Base-by-base conservation (phyloP, 2,888 invertebrate genomes). In the Macaria liturata region DNA sequence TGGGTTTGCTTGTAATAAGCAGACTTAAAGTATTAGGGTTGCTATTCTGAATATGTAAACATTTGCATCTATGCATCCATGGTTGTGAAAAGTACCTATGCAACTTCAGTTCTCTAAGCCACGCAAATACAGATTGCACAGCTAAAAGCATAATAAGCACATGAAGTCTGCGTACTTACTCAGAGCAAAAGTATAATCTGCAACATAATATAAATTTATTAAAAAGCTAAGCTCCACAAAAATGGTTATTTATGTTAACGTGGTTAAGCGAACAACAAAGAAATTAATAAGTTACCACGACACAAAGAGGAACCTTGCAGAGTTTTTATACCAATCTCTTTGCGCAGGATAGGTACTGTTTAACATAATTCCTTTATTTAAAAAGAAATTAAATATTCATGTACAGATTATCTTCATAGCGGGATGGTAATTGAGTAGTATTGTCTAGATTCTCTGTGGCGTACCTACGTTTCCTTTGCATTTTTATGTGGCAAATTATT, bases 321-420 rank as follows among this genome's bases (percentile, higher is more conserved):
- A 57, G 49, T 66, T 68, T 72, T 70, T 58, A 64, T 64, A 68
- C 65, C 65, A 71, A 66, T 62, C 66, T 69, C 66, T 68, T 64
- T 66, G 50, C 53, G 57, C 49, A 66, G 54, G 56, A 58, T 48
- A 65, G 59, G 53, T 59, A 68, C 69, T 69, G 56, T 59, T 76
- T 75, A 77, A 68, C 68, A 75, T 74, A 76, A 76, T 68, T 61
- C 67, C 70, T 62, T 71, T 74, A 72, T 74, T 73, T 59, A 71
- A 70, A 74, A 75, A 77, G 71, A 78, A 78, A 80, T 82, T 78
- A 80, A 77, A 80, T 71, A 66, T 69, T 70, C 64, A 72, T 70
- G 64, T 4, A 4, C 4, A 37, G 34, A 37, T 37, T 2, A 37
- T 37, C 34, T 6, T 37, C 4, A 37, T 6, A 37, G 34, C 34